phyloP scores from a whole-genome alignment of 2,113 vertebrate species.

The Otolemur garnettii region DNA sequence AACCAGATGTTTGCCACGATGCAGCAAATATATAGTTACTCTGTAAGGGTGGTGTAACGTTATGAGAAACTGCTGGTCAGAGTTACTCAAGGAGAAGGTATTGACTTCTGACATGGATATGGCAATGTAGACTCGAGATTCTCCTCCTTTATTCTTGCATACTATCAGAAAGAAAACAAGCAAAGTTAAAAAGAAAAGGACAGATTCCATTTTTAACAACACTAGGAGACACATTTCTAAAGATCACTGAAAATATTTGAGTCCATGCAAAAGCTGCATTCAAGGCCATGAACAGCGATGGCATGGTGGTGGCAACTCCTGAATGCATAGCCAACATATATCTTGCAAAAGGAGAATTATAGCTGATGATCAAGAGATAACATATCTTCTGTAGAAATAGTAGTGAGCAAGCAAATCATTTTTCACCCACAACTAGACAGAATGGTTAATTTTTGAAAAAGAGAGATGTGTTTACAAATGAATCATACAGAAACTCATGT shows the following conservation, averaged over 20 bases:
- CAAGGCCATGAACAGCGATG: background rate
- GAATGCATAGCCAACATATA: background rate
- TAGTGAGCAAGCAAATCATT: background rate
- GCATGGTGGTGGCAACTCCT: background rate
- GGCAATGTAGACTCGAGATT: background rate
- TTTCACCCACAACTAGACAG: background rate
- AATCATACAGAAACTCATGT: background rate
- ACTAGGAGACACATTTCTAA: background rate
- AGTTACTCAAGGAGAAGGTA: background rate
- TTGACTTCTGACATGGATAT: background rate
- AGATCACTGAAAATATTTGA: background rate
- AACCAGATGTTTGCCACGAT: constrained; percentile 30
- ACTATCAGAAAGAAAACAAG: background rate
- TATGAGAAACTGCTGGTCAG: background rate
- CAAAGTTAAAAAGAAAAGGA: constrained; percentile 22
- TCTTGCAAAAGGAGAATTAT: background rate
- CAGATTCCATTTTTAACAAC: constrained; percentile 11
- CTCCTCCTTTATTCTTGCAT: background rate
- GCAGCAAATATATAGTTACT: constrained; percentile 11
- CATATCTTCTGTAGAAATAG: background rate
- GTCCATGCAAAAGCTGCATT: background rate
- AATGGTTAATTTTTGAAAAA: constrained; percentile 34
- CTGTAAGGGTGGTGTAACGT: background rate
- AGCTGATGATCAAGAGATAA: background rate
- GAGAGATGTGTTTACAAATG: background rate